Evolutionary conservation across 2,888 invertebrate species (phyloP), one percentile per base, ranked within the genome.

Genomic region (Branchinecta sandiegonensis): DNA sequence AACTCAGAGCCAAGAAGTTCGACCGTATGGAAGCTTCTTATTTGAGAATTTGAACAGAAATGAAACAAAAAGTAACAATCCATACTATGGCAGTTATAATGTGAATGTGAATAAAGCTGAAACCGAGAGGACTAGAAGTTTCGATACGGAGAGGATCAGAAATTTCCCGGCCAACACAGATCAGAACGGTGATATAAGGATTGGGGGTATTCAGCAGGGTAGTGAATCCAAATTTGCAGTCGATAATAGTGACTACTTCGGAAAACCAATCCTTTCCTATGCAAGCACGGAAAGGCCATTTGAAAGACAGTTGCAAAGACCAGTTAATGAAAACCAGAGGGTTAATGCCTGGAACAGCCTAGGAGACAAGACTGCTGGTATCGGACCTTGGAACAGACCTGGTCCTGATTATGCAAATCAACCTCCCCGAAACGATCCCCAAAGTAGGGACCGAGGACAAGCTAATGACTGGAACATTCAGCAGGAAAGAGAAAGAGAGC

Each of bases 381-480:
- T 56, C n/a, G 56, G 56, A 10, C 56, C 56, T 14, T 56, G 56
- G 56, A 56, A 56, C 9, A 56, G 56, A 56, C 56, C 56, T 56
- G 56, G 17, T 8, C 17, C 56, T 56, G 56, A n/a, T 1, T 56
- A 56, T 56, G 56, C 14, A 14, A 17, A 56, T 17, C 56, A 14
- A 8, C 56, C 56, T 14, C 56, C 56, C 8, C 56, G 17, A 56
- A 37, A 37, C 6, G 56, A 56, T 56, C 56, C 56, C 17, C 56
- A 8, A 10, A 56, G 17, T 67, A 67, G 67, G 9, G 69, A 69
- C 65, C 50, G 67, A 13, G 69, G 69, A 8, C 56, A 65, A 10
- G 47, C 47, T 4, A 14, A 50, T 10, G 56, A 67, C 63, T 69
- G 69, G 69, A 65, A 69, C n/a, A 47, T 67, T 17, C 65, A 68